Evolutionary conservation across 2,113 vertebrate genomes (phyloP), one percentile per base, ranked within the genome.

Genomic region (Tautogolabrus adspersus): DNA sequence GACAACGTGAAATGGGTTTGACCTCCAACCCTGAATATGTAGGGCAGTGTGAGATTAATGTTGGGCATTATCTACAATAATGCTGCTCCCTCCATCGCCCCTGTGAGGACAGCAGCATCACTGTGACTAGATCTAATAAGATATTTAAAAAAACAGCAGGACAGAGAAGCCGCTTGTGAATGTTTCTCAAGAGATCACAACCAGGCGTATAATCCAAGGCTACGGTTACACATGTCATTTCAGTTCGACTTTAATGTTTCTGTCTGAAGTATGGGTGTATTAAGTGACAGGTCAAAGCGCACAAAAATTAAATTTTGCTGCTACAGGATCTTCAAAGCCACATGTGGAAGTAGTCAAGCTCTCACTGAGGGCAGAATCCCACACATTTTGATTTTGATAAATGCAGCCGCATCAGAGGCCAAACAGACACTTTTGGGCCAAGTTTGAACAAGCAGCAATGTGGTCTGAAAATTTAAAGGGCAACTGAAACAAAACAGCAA

Each of bases 11-110:
- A 90, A 89, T 80, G 59, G 65, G 58, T 88, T 77, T 87, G 84
- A 87, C 83, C 87, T 86, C 57, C 77, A 55, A 87, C 65, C 77
- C 52, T 72, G 52, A 73, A 58, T 78, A 90, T 85, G 77, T 89
- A 84, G 91, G 88, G 54, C 82, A 75, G 72, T 60, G 72, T 86
- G 79, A 91, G 90, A 91, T 92, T 90, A 92, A 87, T 87, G 82
- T 61, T 64, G 44, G 66, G 76, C 78, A 81, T 90, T 82, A 91
- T 87, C 79, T 82, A 22, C 66, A 77, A 70, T 86, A 86, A 84
- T 66, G 72, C 81, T 77, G 55, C 59, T 75, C 77, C 69, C 56
- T 75, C 54, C 47, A 58, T 83, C 72, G 51, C 49, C 30, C 34
- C 69, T 77, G 13, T 10, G n/a, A 74, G 30, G 40, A 83, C 60